Percentiles rank a stretch among this genome's conserved stretches.
Conservation (phyloP, 2,113 vertebrate genomes). For the Arvicanthis niloticus region DNA sequence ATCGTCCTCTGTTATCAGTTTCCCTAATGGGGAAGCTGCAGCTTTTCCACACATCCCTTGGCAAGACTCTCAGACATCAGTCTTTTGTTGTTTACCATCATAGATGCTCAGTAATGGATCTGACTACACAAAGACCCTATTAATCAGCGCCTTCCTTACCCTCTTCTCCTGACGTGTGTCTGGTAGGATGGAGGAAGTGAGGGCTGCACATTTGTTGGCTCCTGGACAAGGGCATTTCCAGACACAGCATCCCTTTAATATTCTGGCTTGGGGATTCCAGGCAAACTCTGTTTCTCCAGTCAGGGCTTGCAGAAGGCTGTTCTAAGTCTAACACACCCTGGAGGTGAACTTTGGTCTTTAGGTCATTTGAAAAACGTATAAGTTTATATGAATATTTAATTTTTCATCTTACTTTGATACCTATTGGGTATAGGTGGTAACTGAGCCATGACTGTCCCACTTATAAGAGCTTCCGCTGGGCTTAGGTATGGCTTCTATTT, state of each 20-base stretch:
- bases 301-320: background rate
- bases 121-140: background rate
- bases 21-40: background rate
- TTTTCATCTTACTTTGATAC: background rate
- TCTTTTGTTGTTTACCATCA: background rate
- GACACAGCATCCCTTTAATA: background rate
- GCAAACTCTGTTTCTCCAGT: background rate
- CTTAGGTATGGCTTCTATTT: background rate
- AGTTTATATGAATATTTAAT: background rate
- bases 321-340: background rate
- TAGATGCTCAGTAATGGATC: background rate
- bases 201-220: too few species aligned
- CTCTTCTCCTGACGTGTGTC: background rate
- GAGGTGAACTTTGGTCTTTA: background rate
- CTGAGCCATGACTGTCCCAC: background rate
- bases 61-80: background rate
- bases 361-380: background rate
- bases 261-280: background rate
- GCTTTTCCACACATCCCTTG: background rate
- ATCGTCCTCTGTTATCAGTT: too few species aligned
- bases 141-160: background rate
- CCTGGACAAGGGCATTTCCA: background rate
- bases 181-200: accelerated
- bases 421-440: background rate
- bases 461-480: background rate